phyloP scores from a whole-genome alignment of 2,797 vertebrate species.

The Remorina albescens region DNA sequence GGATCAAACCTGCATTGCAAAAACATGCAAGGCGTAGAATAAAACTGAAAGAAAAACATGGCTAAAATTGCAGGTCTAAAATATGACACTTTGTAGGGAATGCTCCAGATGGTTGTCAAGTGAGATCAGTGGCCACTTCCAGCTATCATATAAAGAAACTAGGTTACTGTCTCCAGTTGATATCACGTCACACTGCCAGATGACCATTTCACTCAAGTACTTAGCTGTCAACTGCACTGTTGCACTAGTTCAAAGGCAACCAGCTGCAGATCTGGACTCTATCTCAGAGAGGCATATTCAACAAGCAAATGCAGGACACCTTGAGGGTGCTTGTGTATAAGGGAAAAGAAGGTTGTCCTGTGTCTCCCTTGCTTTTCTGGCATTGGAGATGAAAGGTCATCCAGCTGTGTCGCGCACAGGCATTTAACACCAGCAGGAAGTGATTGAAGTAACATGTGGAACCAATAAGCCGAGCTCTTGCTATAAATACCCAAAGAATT shows the following conservation, averaged over 20 bases:
- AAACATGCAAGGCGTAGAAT: conserved; percentile 30
- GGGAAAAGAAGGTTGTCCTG: not conserved
- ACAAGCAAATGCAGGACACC: conserved; percentile 41
- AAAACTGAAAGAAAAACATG: conserved; percentile 1
- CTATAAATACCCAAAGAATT: conserved; percentile 33
- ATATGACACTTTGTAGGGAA: conserved; percentile 43
- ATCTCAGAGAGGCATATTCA: conserved; percentile 17
- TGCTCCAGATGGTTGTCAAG: conserved; percentile 36
- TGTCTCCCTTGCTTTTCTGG: not conserved
- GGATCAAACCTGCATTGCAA: conserved; percentile 44
- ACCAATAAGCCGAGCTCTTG: not conserved
- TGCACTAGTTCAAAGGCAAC: conserved; percentile 49
- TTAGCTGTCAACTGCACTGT: conserved; percentile 20
- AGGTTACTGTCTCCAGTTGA: conserved; percentile 47
- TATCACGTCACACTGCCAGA: conserved; percentile 27
- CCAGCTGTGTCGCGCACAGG: conserved; percentile 57
- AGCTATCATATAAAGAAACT: conserved; percentile 50
- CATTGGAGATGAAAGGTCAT: conserved; percentile 54
- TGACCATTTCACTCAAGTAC: conserved; percentile 15
- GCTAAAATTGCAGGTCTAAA: conserved; percentile 33
- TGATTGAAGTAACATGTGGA: conserved; percentile 52
- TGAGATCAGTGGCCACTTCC: conserved; percentile 57
- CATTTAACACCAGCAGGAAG: conserved; percentile 46
- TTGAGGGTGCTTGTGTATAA: conserved; percentile 1
- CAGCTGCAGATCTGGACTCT: conserved; percentile 26